phyloP scores from a whole-genome alignment of 2,888 invertebrate genomes.

The Sphaerophoria taeniata region DNA sequence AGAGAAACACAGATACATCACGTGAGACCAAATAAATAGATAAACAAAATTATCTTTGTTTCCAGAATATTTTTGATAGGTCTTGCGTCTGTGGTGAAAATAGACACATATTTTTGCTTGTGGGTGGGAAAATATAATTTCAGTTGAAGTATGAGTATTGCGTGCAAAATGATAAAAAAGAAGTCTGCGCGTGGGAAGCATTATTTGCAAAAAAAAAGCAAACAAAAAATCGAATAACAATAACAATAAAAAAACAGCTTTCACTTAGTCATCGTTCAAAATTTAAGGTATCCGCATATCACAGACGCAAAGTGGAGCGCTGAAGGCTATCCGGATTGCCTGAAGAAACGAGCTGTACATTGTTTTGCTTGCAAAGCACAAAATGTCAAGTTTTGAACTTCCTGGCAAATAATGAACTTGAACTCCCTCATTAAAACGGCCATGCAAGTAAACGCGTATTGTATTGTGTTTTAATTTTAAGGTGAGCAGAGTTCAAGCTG shows the following conservation, averaged over 20 bases:
- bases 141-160: constrained; percentile 6
- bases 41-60: neutral
- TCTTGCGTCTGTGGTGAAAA: constrained; percentile 5
- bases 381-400: neutral
- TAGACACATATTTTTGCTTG: neutral
- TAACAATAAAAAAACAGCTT: neutral
- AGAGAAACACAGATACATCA: neutral
- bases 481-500: neutral
- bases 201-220: neutral
- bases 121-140: constrained; percentile 7
- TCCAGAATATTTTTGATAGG: neutral
- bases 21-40: constrained; percentile 1
- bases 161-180: constrained; percentile 12
- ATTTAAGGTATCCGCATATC: neutral
- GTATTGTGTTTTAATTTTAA: neutral
- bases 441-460: no score
- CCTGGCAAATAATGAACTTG: constrained; percentile 15
- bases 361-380: neutral
- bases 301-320: neutral
- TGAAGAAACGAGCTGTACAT: no score
- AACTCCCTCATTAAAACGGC: neutral
- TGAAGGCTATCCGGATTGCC: neutral
- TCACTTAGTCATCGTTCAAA: neutral
- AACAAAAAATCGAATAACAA: neutral
- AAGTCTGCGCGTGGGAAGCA: constrained; percentile 15